Conservation (phyloP, 2,888 invertebrate species). For the Platerodrilus igneus region DNA sequence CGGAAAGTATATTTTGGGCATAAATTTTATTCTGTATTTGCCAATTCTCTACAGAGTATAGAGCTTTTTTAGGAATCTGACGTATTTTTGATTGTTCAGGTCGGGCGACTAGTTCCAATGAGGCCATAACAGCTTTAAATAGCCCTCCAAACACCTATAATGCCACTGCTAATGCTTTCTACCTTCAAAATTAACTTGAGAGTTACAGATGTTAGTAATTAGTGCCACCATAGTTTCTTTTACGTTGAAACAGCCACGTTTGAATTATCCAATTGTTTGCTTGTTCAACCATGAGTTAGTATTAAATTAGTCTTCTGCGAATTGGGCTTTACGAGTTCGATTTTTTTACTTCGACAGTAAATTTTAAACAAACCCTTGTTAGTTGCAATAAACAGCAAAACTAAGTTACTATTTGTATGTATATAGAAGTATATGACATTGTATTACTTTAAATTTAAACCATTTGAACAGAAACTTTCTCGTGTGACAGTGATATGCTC, state of each 20-base stretch:
- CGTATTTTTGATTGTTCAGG: conserved; percentile 57
- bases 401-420: too few relatives aligned
- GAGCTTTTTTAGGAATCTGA: conserved; percentile 43
- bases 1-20: too few relatives aligned
- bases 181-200: conserved; percentile 46
- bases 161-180: conserved; percentile 60
- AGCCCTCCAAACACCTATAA: conserved; percentile 67
- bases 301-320: conserved; percentile 33
- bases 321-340: conserved; percentile 33
- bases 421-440: too few relatives aligned
- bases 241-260: conserved; percentile 26
- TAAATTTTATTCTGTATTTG: too few relatives aligned
- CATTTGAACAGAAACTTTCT: too few relatives aligned
- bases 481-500: too few relatives aligned
- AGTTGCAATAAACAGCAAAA: too few relatives aligned
- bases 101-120: conserved; percentile 56
- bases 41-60: too few relatives aligned
- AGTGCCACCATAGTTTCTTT: conserved; percentile 49
- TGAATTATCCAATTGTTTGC: conserved; percentile 33
- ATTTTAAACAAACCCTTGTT: too few relatives aligned
- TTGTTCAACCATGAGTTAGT: conserved; percentile 23
- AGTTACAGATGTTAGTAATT: conserved; percentile 55
- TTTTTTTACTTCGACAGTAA: too few relatives aligned
- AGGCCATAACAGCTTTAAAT: conserved; percentile 64
- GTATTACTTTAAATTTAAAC: too few relatives aligned